phyloP scores from a whole-genome alignment of 2,797 vertebrate species.

The Nannoperca obscura region DNA sequence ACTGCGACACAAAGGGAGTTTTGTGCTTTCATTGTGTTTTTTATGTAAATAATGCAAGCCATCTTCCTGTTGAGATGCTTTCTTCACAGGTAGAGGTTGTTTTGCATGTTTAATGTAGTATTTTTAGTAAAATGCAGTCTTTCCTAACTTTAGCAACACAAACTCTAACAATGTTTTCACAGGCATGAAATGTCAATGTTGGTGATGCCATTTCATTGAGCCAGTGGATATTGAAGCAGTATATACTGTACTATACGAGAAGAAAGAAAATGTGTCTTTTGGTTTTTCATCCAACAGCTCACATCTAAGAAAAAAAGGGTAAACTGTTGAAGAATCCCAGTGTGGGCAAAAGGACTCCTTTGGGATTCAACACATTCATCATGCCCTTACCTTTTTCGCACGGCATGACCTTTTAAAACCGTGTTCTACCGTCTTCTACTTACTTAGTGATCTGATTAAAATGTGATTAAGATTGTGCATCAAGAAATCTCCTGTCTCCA shows the following conservation, averaged over 20 bases:
- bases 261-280: neutral
- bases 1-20: conserved; percentile 11
- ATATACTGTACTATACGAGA: conserved; percentile 1
- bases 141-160: neutral
- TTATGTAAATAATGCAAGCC: conserved; percentile 46
- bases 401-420: conserved; percentile 42
- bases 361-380: conserved; percentile 27
- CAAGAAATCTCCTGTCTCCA: neutral
- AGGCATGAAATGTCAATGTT: conserved; percentile 11
- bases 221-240: neutral
- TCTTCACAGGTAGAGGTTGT: conserved; percentile 13
- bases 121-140: neutral
- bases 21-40: conserved; percentile 17
- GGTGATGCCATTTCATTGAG: neutral
- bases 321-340: conserved; percentile 3
- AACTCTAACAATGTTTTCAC: neutral
- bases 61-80: neutral
- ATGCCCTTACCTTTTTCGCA: conserved; percentile 24
- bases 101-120: neutral
- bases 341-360: neutral
- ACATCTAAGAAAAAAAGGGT: neutral
- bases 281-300: neutral
- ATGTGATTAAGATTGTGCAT: conserved; percentile 14
- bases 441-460: conserved; percentile 39
- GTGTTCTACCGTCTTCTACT: conserved; percentile 13